Base-by-base conservation (phyloP, 2,888 invertebrate species). In the Cataglyphis albicans region DNA sequence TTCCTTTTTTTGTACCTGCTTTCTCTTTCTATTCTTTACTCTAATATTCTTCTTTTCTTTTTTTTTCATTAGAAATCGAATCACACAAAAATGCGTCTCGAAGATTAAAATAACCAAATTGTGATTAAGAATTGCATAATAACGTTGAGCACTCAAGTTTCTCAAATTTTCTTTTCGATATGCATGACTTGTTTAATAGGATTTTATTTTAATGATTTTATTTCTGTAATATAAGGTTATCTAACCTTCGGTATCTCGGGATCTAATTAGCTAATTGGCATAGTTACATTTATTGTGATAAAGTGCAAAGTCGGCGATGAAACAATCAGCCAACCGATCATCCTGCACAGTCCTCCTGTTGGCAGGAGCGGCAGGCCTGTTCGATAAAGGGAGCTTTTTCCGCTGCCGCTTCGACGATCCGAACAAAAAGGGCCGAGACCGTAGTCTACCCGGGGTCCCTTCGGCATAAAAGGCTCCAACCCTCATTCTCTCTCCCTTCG, bases 381-480 rank as follows among this genome's bases (percentile, higher is more conserved):
- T 80, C 81, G 82, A 84, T 59, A 82, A 84, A 74, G 85, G 81
- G 89, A 86, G 80, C 84, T 88, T 85, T 88, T 86, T 88, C 70
- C 83, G 84, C 90, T 88, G 88, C 84, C 89, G 88, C 87, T 88
- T 89, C 88, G 88, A 88, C 88, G 86, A 87, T 73, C 81, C 88
- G 84, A 91, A 93, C 92, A 93, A 93, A 93, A 92, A 92, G 89
- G 90, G 78, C 86, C 87, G 81, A 85, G 84, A 87, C 91, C 91
- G 90, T 88, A 91, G 90, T 91, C 91, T 91, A 91, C 90, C 90
- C 87, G 90, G 86, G 91, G 91, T 91, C 93, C 93, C 93, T 84
- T 91, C 89, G 89, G 81, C 88, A 91, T 91, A 90, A 92, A 92
- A 91, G 92, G 87, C 83, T 91, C 88, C 87, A 89, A 90, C 91